Evolutionary conservation across 2,797 vertebrate genomes (phyloP), one percentile per base, ranked within the genome.

Genomic region (Hafferia zeledoni): DNA sequence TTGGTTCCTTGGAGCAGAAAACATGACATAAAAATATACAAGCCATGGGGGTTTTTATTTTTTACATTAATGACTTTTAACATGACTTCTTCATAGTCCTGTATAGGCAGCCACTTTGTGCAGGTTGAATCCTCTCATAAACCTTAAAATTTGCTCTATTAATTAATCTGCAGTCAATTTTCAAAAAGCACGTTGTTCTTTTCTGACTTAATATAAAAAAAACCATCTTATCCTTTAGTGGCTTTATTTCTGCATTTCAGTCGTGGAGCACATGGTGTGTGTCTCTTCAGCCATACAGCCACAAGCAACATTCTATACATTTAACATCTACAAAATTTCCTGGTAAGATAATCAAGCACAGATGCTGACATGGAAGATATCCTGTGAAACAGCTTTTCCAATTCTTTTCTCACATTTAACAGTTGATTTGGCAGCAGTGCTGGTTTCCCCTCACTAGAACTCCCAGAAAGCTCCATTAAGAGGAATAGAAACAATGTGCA

Each of bases 301-400:
- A 74, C 28, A 35, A 53, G 50, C 10, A 72, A 17, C 17, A 15
- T 49, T 86, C 85, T 74, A 28, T 35, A 81, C 7, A 28, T 39
- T 79, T 89, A 79, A 49, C 50, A 39, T 71, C 35, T 92, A 56
- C 74, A 81, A 70, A 95, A 87, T 80, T 74, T 94, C 27, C 55
- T 91, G 47, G 25, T 92, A 64, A 67, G 56, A 31, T 83, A 78
- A 87, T 91, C 46, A 70, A 50, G 49, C 56, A 82, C 89, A 95
- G 41, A 84, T 85, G 84, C 75, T 82, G 49, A 85, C 33, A 75
- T 43, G 70, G 79, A 91, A 93, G 91, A 93, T 90, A 77, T 15
- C 57, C 41, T 53, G 20, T 63, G 25, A 77, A 92, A 72, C 63
- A n/a, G 46, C 19, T 95, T 85, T 49, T 43, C 83, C 15, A 56